Conservation (phyloP, 53 echinoderm and acorn worm species). For the Henricia sp. region DNA sequence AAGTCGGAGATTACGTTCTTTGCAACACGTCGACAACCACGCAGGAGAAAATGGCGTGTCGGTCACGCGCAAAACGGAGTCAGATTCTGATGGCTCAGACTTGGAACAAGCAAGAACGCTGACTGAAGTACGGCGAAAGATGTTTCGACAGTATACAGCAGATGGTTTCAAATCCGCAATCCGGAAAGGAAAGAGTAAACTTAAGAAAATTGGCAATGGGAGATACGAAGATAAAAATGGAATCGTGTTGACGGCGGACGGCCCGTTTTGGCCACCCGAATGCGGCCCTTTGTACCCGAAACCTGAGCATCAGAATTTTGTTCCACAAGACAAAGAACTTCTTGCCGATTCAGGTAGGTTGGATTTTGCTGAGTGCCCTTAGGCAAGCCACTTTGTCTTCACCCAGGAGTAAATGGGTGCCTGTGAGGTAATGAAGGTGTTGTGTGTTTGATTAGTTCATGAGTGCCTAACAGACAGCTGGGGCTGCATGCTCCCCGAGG, state of each 20-base stretch:
- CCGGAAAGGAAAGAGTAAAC: constrained; percentile 70
- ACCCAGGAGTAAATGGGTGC: too few relatives aligned
- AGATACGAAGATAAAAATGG: constrained; percentile 92
- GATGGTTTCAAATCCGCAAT: constrained; percentile 82
- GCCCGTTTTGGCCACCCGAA: constrained; percentile 98
- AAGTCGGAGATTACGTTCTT: constrained; percentile 11
- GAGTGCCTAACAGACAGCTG: too few relatives aligned
- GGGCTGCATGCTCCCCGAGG: too few relatives aligned
- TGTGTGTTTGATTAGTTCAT: too few relatives aligned
- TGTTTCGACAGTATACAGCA: constrained; percentile 83
- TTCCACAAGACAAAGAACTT: constrained; percentile 69
- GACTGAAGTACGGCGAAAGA: constrained; percentile 71
- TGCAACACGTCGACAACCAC: constrained; percentile 27
- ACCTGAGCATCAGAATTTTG: constrained; percentile 74
- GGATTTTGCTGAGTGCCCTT: too few relatives aligned
- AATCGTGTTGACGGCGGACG: constrained; percentile 84
- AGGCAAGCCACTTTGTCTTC: too few relatives aligned
- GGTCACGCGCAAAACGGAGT: neutral
- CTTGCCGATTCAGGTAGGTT: constrained; percentile 85
- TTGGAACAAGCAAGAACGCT: constrained; percentile 53
- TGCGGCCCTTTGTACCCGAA: constrained; percentile 92
- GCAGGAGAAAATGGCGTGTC: constrained; percentile 19
- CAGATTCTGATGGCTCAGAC: constrained; percentile 25
- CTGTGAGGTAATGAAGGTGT: too few relatives aligned
- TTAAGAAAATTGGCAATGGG: constrained; percentile 84